Evolutionary conservation across 1,140 invertebrate genomes (phyloP).

Genomic region (Probaryconus sp.): DNA sequence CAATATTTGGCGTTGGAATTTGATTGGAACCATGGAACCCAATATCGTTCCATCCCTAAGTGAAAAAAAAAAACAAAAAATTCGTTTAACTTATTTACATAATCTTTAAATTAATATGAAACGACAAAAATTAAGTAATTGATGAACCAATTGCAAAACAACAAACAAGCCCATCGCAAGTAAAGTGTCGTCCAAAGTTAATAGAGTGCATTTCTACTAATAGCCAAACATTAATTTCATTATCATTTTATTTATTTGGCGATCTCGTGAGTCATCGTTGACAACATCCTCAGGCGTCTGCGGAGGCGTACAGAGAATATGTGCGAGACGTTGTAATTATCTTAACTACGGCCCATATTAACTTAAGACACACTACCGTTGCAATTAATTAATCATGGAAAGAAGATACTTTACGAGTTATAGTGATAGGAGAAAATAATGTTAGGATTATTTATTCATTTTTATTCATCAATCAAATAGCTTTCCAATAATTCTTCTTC

Average conservation of each 20-base stretch:
- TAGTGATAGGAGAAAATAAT: background rate
- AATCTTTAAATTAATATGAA: no score
- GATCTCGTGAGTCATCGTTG: conserved; percentile 51
- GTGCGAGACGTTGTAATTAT: conserved; percentile 71
- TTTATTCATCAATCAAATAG: no score
- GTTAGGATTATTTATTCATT: no score
- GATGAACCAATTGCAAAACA: no score
- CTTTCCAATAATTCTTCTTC: no score
- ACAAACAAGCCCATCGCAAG: no score
- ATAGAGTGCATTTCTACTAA: no score
- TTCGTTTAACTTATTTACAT: no score
- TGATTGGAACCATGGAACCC: conserved; percentile 86
- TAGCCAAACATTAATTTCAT: conserved; percentile 36
- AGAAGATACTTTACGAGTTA: conserved; percentile 23
- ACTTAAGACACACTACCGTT: conserved; percentile 69
- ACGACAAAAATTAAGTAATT: no score
- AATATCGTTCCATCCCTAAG: conserved; percentile 87
- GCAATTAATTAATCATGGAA: conserved; percentile 62
- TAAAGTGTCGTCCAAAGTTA: no score
- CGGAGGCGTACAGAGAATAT: conserved; percentile 70
- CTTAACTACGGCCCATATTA: conserved; percentile 72
- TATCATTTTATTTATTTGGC: conserved; percentile 67
- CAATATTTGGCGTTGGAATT: conserved; percentile 84
- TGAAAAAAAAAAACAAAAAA: background rate
- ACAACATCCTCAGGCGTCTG: conserved; percentile 66